These are phyloP conservation scores for Allacma fusca DNA, from an alignment of 2,888 invertebrate species.

Conservation along the genomic window DNA sequence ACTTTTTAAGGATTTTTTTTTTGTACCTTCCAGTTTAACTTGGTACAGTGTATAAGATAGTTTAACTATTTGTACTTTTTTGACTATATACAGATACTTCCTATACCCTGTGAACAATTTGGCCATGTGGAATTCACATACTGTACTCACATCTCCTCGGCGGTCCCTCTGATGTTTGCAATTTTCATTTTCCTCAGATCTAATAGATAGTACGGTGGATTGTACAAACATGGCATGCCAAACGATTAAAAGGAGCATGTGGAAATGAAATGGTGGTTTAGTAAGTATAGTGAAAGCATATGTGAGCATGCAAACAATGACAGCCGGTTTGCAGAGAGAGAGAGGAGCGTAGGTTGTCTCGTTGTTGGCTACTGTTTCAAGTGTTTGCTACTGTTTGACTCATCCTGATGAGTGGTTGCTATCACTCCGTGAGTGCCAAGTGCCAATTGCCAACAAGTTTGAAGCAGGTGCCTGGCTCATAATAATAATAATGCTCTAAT, in stretches of 20 bases:
- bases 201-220: not conserved
- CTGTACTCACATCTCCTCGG: too few relatives aligned
- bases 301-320: not conserved
- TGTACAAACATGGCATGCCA: not conserved
- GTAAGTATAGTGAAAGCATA: not conserved
- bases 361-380: constrained; percentile 16
- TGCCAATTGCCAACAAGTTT: constrained; percentile 17
- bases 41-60: too few relatives aligned
- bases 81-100: too few relatives aligned
- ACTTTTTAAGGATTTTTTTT: too few relatives aligned
- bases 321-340: constrained; percentile 29
- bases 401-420: constrained; percentile 6
- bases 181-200: not conserved
- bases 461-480: constrained; percentile 16
- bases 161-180: not conserved
- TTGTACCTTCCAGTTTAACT: too few relatives aligned
- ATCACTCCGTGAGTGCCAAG: constrained; percentile 1
- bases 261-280: not conserved
- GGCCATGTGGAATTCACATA: too few relatives aligned
- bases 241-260: not conserved
- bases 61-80: too few relatives aligned
- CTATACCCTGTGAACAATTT: too few relatives aligned
- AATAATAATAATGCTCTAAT: constrained; percentile 22
- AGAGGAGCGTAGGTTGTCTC: not conserved
- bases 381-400: constrained; percentile 14